These are phyloP conservation scores for Drosophila hydei DNA, from an alignment of 1,140 invertebrate species.

Conservation along the genomic window DNA sequence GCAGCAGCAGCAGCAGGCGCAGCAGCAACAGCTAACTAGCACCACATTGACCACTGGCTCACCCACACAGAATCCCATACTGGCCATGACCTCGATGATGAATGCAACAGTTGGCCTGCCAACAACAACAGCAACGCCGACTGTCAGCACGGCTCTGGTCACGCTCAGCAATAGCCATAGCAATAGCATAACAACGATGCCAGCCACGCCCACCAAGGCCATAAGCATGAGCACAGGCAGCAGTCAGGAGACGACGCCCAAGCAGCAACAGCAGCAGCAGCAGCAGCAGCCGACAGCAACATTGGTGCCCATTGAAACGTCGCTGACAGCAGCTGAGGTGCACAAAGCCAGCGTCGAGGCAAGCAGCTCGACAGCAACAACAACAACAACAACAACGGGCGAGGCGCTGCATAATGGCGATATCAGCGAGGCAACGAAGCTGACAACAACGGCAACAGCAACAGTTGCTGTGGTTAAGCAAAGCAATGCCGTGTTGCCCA, in stretches of 20 bases:
- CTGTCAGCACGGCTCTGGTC: slow-evolving; percentile 41
- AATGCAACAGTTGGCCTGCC: slow-evolving; percentile 66
- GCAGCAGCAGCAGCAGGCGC: slow-evolving; percentile 54
- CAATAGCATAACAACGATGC: slow-evolving; percentile 27
- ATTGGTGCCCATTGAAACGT: slow-evolving; percentile 83
- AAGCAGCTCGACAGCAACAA: slow-evolving; percentile 46
- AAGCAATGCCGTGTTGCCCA: slow-evolving; percentile 55
- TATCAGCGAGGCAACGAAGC: slow-evolving; percentile 29
- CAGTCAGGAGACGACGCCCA: slow-evolving; percentile 19
- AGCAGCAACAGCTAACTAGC: slow-evolving; percentile 44
- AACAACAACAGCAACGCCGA: slow-evolving; percentile 44
- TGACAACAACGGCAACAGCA: slow-evolving; percentile 51
- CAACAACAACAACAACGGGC: slow-evolving; percentile 1
- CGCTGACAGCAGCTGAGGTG: slow-evolving; percentile 23
- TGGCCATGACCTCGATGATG: slow-evolving; percentile 83
- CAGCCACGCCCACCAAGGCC: slow-evolving; percentile 59
- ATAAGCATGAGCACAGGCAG: slow-evolving; percentile 9
- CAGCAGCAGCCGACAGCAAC: slow-evolving; percentile 71
- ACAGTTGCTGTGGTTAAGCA: slow-evolving; percentile 61
- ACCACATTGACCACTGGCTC: slow-evolving; percentile 51
- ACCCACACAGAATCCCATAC: slow-evolving; percentile 76
- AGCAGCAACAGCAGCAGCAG: slow-evolving; percentile 20
- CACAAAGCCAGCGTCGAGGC: slow-evolving; percentile 44
- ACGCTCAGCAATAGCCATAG: slow-evolving; percentile 48
- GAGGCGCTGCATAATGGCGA: slow-evolving; percentile 55